Evolutionary conservation across 2,797 vertebrate species (phyloP).

Genomic region (Acanthornis magna): DNA sequence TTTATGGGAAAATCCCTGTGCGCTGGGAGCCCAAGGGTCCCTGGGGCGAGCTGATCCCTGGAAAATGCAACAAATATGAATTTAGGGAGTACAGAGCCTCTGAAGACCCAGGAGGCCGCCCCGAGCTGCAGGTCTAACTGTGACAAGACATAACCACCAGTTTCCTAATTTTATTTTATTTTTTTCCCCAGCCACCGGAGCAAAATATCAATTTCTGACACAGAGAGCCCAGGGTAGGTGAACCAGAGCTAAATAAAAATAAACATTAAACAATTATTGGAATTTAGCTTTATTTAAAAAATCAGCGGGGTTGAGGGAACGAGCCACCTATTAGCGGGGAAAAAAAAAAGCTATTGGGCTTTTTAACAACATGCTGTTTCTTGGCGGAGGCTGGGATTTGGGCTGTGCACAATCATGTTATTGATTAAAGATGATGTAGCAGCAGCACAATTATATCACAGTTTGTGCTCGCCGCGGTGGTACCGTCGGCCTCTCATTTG

Average conservation of each 20-base stretch:
- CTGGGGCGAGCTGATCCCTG: neutral
- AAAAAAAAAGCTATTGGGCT: conserved; percentile 62
- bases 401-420: conserved; percentile 58
- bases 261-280: conserved; percentile 83
- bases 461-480: conserved; percentile 54
- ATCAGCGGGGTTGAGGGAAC: conserved; percentile 75
- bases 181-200: neutral
- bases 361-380: conserved; percentile 74
- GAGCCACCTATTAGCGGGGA: conserved; percentile 72
- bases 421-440: conserved; percentile 76
- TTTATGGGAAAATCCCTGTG: neutral
- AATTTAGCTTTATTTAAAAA: conserved; percentile 80
- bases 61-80: neutral
- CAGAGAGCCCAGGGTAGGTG: conserved; percentile 63
- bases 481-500: conserved; percentile 39
- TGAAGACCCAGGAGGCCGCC: accelerated
- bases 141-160: neutral
- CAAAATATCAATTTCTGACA: conserved; percentile 75
- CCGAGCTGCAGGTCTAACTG: accelerated
- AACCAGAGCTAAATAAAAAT: conserved; percentile 80
- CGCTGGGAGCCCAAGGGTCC: neutral
- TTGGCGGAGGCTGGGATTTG: conserved; percentile 71
- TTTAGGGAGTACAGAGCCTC: neutral
- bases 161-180: conserved; percentile 19
- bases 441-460: conserved; percentile 71